Percentiles rank a stretch among this genome's conserved stretches.
Evolutionary conservation across 2,797 vertebrate species (phyloP).

Genomic region (Gymnothorax reevesii): DNA sequence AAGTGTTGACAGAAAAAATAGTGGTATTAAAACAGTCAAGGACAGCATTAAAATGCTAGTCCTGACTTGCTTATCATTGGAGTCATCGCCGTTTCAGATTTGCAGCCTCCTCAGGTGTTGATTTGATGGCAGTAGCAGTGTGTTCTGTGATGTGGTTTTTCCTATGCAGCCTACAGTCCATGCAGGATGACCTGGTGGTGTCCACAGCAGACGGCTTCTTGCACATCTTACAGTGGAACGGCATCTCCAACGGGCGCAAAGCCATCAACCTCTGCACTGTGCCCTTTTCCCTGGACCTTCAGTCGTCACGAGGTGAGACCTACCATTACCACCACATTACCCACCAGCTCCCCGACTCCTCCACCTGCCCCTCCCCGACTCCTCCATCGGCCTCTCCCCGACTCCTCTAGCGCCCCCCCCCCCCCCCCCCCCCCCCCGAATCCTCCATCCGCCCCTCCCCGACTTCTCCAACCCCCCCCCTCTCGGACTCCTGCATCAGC

Average conservation of each 20-base stretch:
- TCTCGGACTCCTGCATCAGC: too few relatives aligned
- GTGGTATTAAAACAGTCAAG: not conserved
- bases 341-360: not conserved
- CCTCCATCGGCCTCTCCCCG: not conserved
- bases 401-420: not conserved
- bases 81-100: not conserved
- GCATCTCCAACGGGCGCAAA: conserved; percentile 89
- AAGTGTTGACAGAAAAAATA: not conserved
- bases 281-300: conserved; percentile 93
- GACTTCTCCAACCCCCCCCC: too few relatives aligned
- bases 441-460: too few relatives aligned
- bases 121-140: not conserved
- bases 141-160: not conserved
- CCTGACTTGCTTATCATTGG: not conserved
- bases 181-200: conserved; percentile 89
- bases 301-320: conserved; percentile 88
- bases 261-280: conserved; percentile 90
- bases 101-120: not conserved
- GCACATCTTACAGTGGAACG: conserved; percentile 95
- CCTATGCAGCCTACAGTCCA: conserved; percentile 84
- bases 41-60: not conserved
- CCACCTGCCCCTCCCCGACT: too few relatives aligned
- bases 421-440: too few relatives aligned
- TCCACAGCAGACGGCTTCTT: conserved; percentile 91
- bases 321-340: not conserved